phyloP scores from a whole-genome alignment of 2,113 vertebrate species.

The Calonectris borealis region DNA sequence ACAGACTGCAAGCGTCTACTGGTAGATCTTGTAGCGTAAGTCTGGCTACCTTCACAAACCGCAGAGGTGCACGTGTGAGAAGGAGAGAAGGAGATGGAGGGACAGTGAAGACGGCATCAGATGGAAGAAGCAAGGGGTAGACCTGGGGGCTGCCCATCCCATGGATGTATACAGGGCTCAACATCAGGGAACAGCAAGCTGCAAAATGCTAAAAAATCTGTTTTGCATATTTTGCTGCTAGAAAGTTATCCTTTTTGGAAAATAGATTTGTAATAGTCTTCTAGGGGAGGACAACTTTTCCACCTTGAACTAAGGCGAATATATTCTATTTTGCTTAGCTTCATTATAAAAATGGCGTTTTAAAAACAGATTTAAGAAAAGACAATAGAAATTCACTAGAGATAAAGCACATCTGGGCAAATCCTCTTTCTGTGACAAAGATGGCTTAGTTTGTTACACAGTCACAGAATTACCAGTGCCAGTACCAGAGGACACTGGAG shows the following conservation, averaged over 20 bases:
- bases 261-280: background rate
- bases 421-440: background rate
- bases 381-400: background rate
- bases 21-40: background rate
- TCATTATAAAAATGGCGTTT: background rate
- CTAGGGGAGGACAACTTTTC: background rate
- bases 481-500: background rate
- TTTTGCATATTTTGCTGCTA: background rate
- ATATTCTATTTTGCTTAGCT: background rate
- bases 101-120: background rate
- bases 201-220: background rate
- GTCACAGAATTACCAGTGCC: background rate
- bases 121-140: background rate
- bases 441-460: background rate
- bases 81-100: background rate
- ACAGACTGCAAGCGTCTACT: background rate
- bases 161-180: background rate
- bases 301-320: background rate
- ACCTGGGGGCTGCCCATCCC: background rate
- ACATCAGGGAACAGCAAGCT: background rate
- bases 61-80: background rate
- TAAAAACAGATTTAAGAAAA: background rate
- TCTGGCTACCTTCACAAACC: background rate
- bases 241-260: background rate
- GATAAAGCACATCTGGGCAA: background rate